Evolutionary conservation across 2,888 invertebrate species (phyloP).

Genomic region (Chloroclystis v-ata): DNA sequence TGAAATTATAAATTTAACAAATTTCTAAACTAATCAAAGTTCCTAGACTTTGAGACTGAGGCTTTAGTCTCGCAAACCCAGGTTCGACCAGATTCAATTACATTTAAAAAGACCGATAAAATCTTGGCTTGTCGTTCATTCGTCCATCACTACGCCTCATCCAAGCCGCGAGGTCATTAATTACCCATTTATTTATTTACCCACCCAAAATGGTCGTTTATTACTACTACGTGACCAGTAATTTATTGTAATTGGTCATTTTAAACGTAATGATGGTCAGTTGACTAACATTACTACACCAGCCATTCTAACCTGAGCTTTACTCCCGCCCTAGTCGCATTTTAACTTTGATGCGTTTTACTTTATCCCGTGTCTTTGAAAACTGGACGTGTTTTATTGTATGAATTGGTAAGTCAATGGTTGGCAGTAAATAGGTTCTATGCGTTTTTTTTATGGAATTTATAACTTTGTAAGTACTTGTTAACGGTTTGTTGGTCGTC

Average conservation of each 20-base stretch:
- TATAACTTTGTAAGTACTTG: conserved; percentile 27
- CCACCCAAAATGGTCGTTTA: conserved; percentile 66
- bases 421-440: conserved; percentile 24
- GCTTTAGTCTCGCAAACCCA: not conserved
- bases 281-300: conserved; percentile 36
- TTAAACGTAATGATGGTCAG: conserved; percentile 54
- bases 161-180: conserved; percentile 48
- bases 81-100: not conserved
- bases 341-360: not conserved
- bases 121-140: not conserved
- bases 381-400: conserved; percentile 34
- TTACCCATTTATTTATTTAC: conserved; percentile 69
- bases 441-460: conserved; percentile 22
- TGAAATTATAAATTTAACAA: too few relatives aligned
- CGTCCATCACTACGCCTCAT: conserved; percentile 25
- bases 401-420: conserved; percentile 42
- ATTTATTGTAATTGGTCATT: conserved; percentile 71
- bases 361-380: conserved; percentile 28
- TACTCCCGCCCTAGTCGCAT: conserved; percentile 7
- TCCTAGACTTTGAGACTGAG: too few relatives aligned
- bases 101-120: not conserved
- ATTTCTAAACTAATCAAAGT: too few relatives aligned
- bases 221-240: conserved; percentile 50
- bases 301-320: conserved; percentile 34
- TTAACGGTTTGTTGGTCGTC: conserved; percentile 26